Base-by-base conservation (phyloP, 2,797 vertebrate species). In the Danionella dracula region DNA sequence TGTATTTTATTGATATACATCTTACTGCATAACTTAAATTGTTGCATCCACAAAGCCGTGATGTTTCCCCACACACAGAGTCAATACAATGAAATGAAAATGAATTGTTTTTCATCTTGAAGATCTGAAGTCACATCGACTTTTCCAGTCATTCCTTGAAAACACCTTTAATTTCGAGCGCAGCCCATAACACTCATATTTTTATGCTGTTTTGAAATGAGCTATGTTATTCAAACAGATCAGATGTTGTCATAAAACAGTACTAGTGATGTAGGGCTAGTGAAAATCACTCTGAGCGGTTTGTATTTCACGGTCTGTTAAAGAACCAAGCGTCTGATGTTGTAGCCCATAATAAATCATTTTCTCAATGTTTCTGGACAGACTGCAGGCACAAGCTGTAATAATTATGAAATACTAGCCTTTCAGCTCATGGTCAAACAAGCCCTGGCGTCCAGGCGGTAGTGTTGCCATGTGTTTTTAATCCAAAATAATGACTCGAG, bases 401-500 rank as follows among this genome's bases (percentile, higher is more conserved):
- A 59, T 71, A 72, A 81, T 82, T 74, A 68, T 76, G 75, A 76
- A 76, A 70, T 66, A 73, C 66, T 49, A 59, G 80, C 73, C 55
- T 66, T 64, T 71, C 32, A 29, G 76, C 72, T 76, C 38, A 37
- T 70, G 56, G 68, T 84, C 81, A 79, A 81, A 73, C 80, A 73
- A 73, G 35, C 75, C 68, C 57, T 76, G 60, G 70, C 77, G 77
- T 79, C 77, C 80, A 78, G 76, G 77, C 45, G 12, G 32, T 71
- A 72, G 68, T 58, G 27, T 48, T 71, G 46, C 53, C 84, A 86
- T 81, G 70, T 88, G 86, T 78, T 86, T 86, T 79, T 82, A 75
- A 83, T 89, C 80, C 71, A 76, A 78, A 41, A 73, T 84, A 85
- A 87, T 83, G 82, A 85, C 81, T 78, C 16, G 69, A 67, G 66